A percentile compares a stretch with the other conserved stretches of the same genome.
phyloP scores from a whole-genome alignment of 2,888 invertebrate genomes.

The Polyommatus iphigenia region DNA sequence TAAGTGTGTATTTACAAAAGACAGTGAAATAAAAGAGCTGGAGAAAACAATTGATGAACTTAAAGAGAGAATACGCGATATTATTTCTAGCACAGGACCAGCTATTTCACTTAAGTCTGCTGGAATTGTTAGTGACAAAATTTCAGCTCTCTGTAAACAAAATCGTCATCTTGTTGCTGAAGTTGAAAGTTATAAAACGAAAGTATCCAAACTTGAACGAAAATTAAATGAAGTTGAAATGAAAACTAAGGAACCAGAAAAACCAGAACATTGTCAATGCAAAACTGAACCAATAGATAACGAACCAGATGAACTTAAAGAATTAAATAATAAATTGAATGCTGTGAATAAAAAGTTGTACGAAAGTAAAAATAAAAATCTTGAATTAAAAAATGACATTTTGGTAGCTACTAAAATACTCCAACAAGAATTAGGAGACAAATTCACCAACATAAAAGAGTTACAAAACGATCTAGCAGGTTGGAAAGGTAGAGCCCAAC shows the following conservation, averaged over 20 bases:
- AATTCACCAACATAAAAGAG: constrained; percentile 82
- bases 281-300: constrained; percentile 70
- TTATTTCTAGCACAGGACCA: constrained; percentile 70
- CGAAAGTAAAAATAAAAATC: constrained; percentile 85
- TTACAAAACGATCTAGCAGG: constrained; percentile 79
- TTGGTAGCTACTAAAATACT: constrained; percentile 86
- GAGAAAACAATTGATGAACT: constrained; percentile 66
- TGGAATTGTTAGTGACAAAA: constrained; percentile 81
- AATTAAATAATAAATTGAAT: constrained; percentile 81
- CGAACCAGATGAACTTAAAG: constrained; percentile 77
- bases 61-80: constrained; percentile 73
- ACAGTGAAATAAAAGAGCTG: constrained; percentile 67
- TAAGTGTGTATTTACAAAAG: constrained; percentile 72
- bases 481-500: constrained; percentile 90
- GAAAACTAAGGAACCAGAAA: constrained; percentile 61
- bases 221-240: constrained; percentile 70
- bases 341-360: constrained; percentile 82
- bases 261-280: constrained; percentile 60
- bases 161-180: constrained; percentile 83
- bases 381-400: constrained; percentile 85
- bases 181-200: constrained; percentile 80
- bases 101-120: constrained; percentile 74
- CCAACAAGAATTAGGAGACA: constrained; percentile 88
- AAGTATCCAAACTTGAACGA: constrained; percentile 77
- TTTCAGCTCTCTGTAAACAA: constrained; percentile 84